These are phyloP conservation scores for Microtus richardsoni DNA, from an alignment of 2,113 vertebrate species.

Conservation along the genomic window DNA sequence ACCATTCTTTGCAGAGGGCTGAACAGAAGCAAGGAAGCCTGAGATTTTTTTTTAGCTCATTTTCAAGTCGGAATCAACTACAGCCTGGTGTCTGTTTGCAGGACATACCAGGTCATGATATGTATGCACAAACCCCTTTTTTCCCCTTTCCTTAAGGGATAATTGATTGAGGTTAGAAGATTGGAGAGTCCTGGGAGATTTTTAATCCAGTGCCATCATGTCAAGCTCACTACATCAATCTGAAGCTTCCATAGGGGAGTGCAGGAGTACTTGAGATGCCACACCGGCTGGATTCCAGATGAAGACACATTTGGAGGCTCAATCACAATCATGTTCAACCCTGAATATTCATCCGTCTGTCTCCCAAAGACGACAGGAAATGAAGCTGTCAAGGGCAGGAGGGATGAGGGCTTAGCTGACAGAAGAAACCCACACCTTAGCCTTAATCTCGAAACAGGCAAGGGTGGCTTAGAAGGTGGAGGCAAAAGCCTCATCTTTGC, in stretches of 20 bases:
- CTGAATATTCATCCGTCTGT: constrained; percentile 80
- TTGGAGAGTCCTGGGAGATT: constrained; percentile 69
- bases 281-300: constrained; percentile 85
- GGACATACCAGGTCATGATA: constrained; percentile 39
- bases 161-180: constrained; percentile 72
- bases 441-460: constrained; percentile 53
- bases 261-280: constrained; percentile 78
- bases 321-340: constrained; percentile 83
- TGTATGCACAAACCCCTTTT: constrained; percentile 44
- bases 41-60: neutral
- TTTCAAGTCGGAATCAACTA: neutral
- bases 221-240: constrained; percentile 71
- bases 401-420: constrained; percentile 53
- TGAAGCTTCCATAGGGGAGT: constrained; percentile 62
- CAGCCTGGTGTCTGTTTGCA: constrained; percentile 2
- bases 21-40: neutral
- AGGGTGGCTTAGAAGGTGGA: constrained; percentile 27
- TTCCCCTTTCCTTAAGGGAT: constrained; percentile 66
- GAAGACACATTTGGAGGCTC: constrained; percentile 84
- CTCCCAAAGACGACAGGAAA: constrained; percentile 83
- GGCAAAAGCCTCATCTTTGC: constrained; percentile 48
- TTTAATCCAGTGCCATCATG: constrained; percentile 80
- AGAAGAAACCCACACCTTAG: constrained; percentile 68
- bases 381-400: constrained; percentile 78
- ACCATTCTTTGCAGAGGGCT: constrained; percentile 9